phyloP scores from a whole-genome alignment of 2,888 invertebrate genomes.

The Phlogophora meticulosa region DNA sequence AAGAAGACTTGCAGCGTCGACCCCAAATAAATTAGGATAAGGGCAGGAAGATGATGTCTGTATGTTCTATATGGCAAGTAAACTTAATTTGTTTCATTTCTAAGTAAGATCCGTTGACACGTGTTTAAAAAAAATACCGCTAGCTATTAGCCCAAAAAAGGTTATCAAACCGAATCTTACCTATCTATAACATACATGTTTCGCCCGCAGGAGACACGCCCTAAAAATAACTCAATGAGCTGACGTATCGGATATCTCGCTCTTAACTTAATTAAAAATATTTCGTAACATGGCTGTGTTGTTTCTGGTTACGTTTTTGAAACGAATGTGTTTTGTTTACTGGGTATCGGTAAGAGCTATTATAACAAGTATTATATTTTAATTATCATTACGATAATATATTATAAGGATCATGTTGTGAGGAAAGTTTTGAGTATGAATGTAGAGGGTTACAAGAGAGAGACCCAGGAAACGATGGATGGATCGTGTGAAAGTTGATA shows the following conservation, averaged over 20 bases:
- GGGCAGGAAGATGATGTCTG: too few species aligned
- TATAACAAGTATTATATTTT: not conserved
- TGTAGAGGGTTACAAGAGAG: too few species aligned
- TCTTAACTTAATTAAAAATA: constrained; percentile 65
- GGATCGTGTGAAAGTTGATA: too few species aligned
- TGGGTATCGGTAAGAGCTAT: too few species aligned
- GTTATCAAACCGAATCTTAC: constrained; percentile 31
- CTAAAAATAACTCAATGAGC: constrained; percentile 51
- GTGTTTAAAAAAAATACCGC: not conserved
- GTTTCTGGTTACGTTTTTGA: constrained; percentile 20
- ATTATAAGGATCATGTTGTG: too few species aligned
- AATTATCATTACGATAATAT: too few species aligned
- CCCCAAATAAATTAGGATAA: too few species aligned
- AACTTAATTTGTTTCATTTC: too few species aligned
- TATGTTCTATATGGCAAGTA: too few species aligned
- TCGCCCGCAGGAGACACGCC: constrained; percentile 60
- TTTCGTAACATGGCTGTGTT: constrained; percentile 47
- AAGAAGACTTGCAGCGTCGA: too few species aligned
- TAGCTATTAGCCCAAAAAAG: not conserved
- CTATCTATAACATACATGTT: constrained; percentile 36
- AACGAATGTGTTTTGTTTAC: constrained; percentile 22
- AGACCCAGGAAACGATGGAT: too few species aligned
- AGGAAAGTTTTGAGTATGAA: too few species aligned
- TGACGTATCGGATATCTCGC: constrained; percentile 45
- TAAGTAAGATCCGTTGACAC: not conserved